A percentile compares a stretch with the other conserved stretches of the same genome.
Evolutionary conservation across 2,888 invertebrate species (phyloP).

Genomic region (Ormyrus labotus): DNA sequence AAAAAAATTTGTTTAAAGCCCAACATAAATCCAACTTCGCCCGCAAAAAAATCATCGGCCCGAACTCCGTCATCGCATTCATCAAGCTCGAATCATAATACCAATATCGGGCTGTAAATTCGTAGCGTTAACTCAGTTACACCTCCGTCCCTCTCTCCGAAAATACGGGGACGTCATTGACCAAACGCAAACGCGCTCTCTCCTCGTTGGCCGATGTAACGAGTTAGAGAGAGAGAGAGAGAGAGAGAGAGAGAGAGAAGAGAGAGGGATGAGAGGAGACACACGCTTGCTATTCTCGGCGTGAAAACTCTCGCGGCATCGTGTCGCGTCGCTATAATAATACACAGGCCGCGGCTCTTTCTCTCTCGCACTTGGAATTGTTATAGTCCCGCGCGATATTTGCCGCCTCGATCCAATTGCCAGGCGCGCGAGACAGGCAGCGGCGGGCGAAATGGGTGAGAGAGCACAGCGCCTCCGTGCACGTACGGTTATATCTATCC

Average conservation of each 20-base stretch:
- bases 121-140: too few relatives aligned
- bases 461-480: neutral
- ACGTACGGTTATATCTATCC: neutral
- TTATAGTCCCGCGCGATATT: neutral
- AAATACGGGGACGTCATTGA: too few relatives aligned
- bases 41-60: too few relatives aligned
- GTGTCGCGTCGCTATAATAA: constrained; percentile 30
- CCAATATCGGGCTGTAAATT: too few relatives aligned
- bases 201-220: too few relatives aligned
- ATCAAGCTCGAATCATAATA: too few relatives aligned
- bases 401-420: neutral
- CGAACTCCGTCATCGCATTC: too few relatives aligned
- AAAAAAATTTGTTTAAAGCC: too few relatives aligned
- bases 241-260: neutral
- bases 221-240: neutral
- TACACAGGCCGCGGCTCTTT: constrained; percentile 7
- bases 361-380: neutral
- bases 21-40: too few relatives aligned
- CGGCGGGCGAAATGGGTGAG: neutral
- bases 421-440: neutral
- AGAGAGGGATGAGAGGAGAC: neutral
- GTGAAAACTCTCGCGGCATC: constrained; percentile 17
- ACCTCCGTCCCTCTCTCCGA: too few relatives aligned
- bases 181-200: too few relatives aligned
- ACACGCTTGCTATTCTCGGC: constrained; percentile 34